Conservation (phyloP, 2,888 invertebrate genomes). For the Eulithis prunata region DNA sequence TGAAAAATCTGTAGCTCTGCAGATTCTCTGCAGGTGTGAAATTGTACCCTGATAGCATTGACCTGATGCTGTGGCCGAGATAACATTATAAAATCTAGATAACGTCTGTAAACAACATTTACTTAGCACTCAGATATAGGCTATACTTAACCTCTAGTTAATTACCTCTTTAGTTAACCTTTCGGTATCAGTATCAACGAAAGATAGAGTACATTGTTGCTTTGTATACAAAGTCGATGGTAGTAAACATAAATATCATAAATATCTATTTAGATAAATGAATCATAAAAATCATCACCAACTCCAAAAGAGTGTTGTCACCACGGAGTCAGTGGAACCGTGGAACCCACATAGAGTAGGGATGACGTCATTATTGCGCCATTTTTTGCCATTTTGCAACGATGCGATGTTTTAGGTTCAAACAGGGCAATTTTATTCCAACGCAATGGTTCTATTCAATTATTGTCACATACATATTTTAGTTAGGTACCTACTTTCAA, state of each 20-base stretch:
- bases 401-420: too few relatives aligned
- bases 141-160: too few relatives aligned
- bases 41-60: slow-evolving; percentile 17
- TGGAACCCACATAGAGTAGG: slow-evolving; percentile 10
- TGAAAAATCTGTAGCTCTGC: not conserved
- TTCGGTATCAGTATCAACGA: too few relatives aligned
- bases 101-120: not conserved
- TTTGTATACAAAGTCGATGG: too few relatives aligned
- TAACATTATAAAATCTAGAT: not conserved
- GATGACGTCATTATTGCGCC: slow-evolving; percentile 9
- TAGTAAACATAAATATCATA: too few relatives aligned
- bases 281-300: not conserved
- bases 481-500: too few relatives aligned
- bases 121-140: too few relatives aligned
- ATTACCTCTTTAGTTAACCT: too few relatives aligned
- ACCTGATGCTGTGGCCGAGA: slow-evolving; percentile 13
- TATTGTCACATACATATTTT: too few relatives aligned
- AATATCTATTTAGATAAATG: not conserved
- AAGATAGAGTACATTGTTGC: too few relatives aligned
- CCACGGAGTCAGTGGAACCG: not conserved
- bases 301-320: not conserved
- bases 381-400: not conserved
- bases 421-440: too few relatives aligned
- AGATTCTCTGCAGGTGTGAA: not conserved
- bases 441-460: too few relatives aligned